phyloP scores from a whole-genome alignment of 2,888 invertebrate genomes.

The Cerastis leucographa region DNA sequence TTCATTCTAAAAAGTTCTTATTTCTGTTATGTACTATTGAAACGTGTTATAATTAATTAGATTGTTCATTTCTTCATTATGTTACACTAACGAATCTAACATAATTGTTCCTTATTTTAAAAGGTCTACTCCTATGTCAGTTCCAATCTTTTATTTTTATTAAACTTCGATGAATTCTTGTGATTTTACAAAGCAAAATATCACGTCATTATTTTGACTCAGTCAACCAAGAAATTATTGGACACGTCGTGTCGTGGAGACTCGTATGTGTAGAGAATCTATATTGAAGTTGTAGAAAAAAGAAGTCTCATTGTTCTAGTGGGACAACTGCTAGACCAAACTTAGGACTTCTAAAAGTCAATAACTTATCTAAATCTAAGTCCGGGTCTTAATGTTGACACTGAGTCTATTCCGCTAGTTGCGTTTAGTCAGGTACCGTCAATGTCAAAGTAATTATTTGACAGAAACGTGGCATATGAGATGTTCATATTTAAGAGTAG shows the following conservation, averaged over 20 bases:
- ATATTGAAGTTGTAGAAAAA: slow-evolving; percentile 27
- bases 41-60: not conserved
- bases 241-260: slow-evolving; percentile 11
- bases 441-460: not conserved
- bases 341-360: not conserved
- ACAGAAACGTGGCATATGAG: not conserved
- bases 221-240: slow-evolving; percentile 45
- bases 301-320: not conserved
- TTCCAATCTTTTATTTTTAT: slow-evolving; percentile 41
- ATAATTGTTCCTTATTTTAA: not conserved
- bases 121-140: not conserved
- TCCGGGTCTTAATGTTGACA: not conserved
- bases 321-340: no score
- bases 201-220: slow-evolving; percentile 48
- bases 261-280: not conserved
- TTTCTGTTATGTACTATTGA: not conserved
- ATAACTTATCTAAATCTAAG: not conserved
- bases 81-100: not conserved
- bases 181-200: slow-evolving; percentile 34
- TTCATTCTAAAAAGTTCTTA: not conserved
- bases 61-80: not conserved
- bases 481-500: not conserved
- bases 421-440: not conserved
- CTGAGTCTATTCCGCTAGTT: not conserved
- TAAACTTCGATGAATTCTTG: slow-evolving; percentile 30